Evolutionary conservation across 2,888 invertebrate species (phyloP).

Genomic region (Zeuzera pyrina): DNA sequence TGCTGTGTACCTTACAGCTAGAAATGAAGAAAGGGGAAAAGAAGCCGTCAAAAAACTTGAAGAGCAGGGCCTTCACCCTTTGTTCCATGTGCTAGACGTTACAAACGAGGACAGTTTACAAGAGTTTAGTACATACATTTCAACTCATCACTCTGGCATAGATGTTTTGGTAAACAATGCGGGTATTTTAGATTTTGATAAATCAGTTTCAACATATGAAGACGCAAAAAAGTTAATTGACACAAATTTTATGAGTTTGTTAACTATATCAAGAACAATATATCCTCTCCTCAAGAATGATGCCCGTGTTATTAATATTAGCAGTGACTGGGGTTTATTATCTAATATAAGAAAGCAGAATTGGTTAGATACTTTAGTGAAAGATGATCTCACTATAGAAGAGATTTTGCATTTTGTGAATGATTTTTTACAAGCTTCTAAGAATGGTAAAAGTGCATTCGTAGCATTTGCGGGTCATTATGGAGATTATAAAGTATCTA

Average conservation of each 20-base stretch:
- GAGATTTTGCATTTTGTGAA: slow-evolving; percentile 69
- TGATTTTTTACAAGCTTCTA: slow-evolving; percentile 71
- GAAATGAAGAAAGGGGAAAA: slow-evolving; percentile 75
- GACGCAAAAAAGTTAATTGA: slow-evolving; percentile 81
- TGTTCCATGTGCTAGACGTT: slow-evolving; percentile 81
- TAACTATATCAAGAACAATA: slow-evolving; percentile 76
- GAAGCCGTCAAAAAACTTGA: slow-evolving; percentile 75
- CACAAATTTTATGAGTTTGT: slow-evolving; percentile 80
- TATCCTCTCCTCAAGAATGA: slow-evolving; percentile 80
- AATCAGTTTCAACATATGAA: slow-evolving; percentile 74
- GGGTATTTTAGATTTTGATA: slow-evolving; percentile 78
- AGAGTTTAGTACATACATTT: slow-evolving; percentile 72
- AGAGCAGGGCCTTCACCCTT: slow-evolving; percentile 68
- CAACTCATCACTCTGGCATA: slow-evolving; percentile 76
- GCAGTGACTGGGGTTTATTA: slow-evolving; percentile 73
- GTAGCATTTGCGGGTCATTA: slow-evolving; percentile 57
- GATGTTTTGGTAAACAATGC: slow-evolving; percentile 87
- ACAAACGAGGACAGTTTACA: slow-evolving; percentile 75
- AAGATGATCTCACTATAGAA: slow-evolving; percentile 61
- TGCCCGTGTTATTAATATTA: slow-evolving; percentile 84
- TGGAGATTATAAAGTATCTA: slow-evolving; percentile 67
- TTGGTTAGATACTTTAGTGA: slow-evolving; percentile 55
- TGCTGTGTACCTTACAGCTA: slow-evolving; percentile 81
- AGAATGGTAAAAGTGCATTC: slow-evolving; percentile 54
- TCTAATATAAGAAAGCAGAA: slow-evolving; percentile 59